A percentile compares a stretch with the other conserved stretches of the same genome.
Evolutionary conservation across 2,797 vertebrate genomes (phyloP).

Genomic region (Urosaurus nigricauda): DNA sequence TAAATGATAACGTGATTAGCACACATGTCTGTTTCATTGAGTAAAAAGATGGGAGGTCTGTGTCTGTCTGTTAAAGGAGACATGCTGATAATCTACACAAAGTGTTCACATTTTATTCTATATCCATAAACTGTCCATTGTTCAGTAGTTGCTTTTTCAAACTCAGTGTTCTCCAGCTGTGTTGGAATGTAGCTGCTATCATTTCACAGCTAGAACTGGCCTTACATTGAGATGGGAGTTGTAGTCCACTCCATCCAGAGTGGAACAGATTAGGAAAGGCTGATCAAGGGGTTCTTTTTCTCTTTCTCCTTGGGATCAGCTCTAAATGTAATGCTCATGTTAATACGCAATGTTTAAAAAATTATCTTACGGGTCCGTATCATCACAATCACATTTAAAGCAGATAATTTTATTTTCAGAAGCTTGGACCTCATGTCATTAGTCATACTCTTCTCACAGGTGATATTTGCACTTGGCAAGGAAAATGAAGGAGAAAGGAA

Average conservation of each 20-base stretch:
- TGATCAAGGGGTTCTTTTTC: background rate
- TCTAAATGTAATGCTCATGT: background rate
- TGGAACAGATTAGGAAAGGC: background rate
- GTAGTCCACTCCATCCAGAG: background rate
- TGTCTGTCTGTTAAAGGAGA: background rate
- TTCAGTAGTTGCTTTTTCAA: background rate
- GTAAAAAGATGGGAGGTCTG: background rate
- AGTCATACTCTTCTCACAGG: slow-evolving; percentile 13
- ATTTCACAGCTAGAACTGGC: background rate
- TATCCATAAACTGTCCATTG: background rate
- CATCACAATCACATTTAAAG: too few species aligned
- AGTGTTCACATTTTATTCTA: background rate
- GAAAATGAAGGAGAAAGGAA: too few species aligned
- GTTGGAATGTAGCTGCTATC: background rate
- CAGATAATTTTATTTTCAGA: too few species aligned
- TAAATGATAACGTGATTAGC: background rate
- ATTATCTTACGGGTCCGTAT: too few species aligned
- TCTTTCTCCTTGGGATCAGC: background rate
- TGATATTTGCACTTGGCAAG: background rate
- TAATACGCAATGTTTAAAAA: too few species aligned
- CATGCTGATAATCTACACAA: background rate
- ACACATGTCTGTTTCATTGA: background rate
- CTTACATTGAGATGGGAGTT: background rate
- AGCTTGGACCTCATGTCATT: slow-evolving; percentile 35
- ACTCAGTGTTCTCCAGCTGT: background rate